Conservation (phyloP, 2,888 invertebrate species). For the Phaedon cochleariae region DNA sequence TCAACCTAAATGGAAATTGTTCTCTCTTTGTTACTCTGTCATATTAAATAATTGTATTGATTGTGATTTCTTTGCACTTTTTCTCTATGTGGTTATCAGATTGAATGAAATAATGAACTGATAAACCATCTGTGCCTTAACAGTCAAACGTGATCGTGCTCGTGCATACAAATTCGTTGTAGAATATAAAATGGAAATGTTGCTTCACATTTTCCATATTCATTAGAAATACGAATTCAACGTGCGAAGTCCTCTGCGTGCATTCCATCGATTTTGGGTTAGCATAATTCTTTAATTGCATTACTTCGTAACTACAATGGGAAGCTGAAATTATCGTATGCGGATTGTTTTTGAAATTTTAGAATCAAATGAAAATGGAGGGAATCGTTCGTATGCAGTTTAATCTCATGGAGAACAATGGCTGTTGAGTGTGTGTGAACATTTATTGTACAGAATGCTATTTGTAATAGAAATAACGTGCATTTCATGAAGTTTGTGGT, state of each 20-base stretch:
- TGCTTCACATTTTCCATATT: background rate
- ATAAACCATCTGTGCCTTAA: background rate
- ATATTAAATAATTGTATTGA: too few species aligned
- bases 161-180: background rate
- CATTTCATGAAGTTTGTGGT: too few species aligned
- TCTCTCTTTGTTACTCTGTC: too few species aligned
- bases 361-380: background rate
- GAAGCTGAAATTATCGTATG: background rate
- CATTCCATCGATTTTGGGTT: background rate
- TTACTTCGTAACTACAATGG: background rate
- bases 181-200: background rate
- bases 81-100: too few species aligned
- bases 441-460: too few species aligned
- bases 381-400: too few species aligned
- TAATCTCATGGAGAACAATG: too few species aligned
- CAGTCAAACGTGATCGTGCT: background rate
- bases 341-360: background rate
- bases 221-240: background rate
- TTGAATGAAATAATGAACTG: background rate
- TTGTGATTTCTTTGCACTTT: too few species aligned
- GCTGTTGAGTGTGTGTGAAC: too few species aligned
- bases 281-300: background rate
- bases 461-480: too few species aligned
- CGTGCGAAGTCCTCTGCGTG: constrained; percentile 1
- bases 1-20: too few species aligned